Evolutionary conservation across 2,113 vertebrate genomes (phyloP), one percentile per base, ranked within the genome.

Genomic region (Cacatua alba): DNA sequence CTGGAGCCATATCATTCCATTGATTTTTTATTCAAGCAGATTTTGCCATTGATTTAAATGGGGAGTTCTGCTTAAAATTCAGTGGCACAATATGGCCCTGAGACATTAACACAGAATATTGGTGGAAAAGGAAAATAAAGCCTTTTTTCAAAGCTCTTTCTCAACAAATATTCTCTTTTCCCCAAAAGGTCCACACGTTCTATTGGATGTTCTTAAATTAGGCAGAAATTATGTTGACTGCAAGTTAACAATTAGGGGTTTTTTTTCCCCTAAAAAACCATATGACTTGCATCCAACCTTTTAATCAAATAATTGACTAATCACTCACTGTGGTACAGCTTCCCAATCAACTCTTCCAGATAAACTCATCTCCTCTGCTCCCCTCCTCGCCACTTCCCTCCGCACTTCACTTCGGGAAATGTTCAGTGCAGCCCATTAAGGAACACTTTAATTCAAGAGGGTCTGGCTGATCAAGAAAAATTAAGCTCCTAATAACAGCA

Each of bases 391-490:
- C 92, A 83, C 76, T 97, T 86, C 84, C n/a, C 75, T 64, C 39
- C 1, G 2, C 33, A 88, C 94, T 95, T 96, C 84, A 95, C 97
- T 97, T 94, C 96, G 88, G 96, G 98, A 89, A 86, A 92, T 49
- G 82, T 92, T 97, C 94, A 87, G 94, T 67, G 28, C 92, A 96
- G 89, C 96, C 98, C 97, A 98, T 98, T 98, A 98, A 98, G 92
- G 94, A 98, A 97, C 91, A 96, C 97, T 98, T 97, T 97, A 97
- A 98, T 98, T 98, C 97, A 97, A 98, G 97, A 98, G 97, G 97
- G 97, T 97, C 98, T 94, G 95, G 97, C 98, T 98, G 98, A 99
- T 99, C 98, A 99, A 99, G 99, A 99, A 99, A 99, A 99, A 99
- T 99, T 98, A 99, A 99, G 98, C 98, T 98, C 97, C 98, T 98